Percentiles rank a stretch among this genome's conserved stretches.
These are phyloP conservation scores for Enteromius argenteus DNA, from an alignment of 2,797 vertebrate species.

Conservation along the genomic window DNA sequence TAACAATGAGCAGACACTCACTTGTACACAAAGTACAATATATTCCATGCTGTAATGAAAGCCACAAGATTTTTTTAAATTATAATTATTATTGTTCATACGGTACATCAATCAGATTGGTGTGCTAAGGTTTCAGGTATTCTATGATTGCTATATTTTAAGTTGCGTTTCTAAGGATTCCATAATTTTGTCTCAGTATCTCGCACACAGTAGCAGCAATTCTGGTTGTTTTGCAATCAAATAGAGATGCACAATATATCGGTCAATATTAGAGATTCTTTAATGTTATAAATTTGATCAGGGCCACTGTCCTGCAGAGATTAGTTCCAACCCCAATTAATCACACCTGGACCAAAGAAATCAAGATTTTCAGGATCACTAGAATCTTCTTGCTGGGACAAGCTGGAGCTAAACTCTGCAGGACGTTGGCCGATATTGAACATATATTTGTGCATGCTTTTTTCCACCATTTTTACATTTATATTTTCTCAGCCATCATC, in stretches of 20 bases:
- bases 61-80: neutral
- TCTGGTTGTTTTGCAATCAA: neutral
- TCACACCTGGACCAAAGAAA: neutral
- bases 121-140: slow-evolving; percentile 20
- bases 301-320: neutral
- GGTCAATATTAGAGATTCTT: neutral
- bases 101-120: slow-evolving; percentile 34
- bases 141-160: slow-evolving; percentile 6
- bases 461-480: neutral
- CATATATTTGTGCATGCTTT: neutral
- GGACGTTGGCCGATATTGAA: neutral
- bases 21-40: slow-evolving; percentile 29
- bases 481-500: neutral
- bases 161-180: neutral
- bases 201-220: neutral
- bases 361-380: neutral
- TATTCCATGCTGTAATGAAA: slow-evolving; percentile 25
- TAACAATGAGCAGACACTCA: slow-evolving; percentile 18
- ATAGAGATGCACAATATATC: neutral
- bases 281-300: neutral
- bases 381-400: neutral
- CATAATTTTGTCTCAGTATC: slow-evolving; percentile 2
- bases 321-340: neutral
- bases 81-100: slow-evolving; percentile 6
- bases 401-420: neutral